Evolutionary conservation across 2,888 invertebrate genomes (phyloP).

Genomic region (Macrophya annulata): DNA sequence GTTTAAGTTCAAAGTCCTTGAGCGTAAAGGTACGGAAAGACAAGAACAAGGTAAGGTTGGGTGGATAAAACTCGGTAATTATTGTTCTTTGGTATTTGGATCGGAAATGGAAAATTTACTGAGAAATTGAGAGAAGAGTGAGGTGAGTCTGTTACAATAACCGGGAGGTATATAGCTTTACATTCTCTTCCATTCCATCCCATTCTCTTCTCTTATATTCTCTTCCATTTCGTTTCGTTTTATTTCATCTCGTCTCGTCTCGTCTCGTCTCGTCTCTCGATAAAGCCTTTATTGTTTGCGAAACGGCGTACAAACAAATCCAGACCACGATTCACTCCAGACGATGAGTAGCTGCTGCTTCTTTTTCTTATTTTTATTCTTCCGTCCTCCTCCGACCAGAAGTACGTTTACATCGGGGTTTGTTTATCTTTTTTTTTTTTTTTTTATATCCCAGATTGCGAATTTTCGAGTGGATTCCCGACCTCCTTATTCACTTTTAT

Average conservation of each 20-base stretch:
- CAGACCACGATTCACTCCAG: conserved; percentile 51
- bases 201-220: conserved; percentile 7
- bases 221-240: conserved; percentile 39
- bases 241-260: conserved; percentile 14
- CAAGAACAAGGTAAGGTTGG: neutral
- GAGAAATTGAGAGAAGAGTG: conserved; percentile 12
- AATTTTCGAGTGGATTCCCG: neutral
- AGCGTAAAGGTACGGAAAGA: neutral
- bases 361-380: neutral
- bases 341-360: conserved; percentile 47
- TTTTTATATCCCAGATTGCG: neutral
- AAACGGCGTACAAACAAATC: conserved; percentile 53
- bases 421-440: neutral
- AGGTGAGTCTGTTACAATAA: conserved; percentile 33
- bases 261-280: conserved; percentile 41
- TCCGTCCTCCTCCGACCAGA: neutral
- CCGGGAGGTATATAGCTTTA: neutral
- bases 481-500: neutral
- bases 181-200: neutral
- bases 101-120: conserved; percentile 25
- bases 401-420: neutral
- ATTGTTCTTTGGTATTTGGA: neutral
- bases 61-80: neutral
- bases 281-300: conserved; percentile 53
- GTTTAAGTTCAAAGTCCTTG: conserved; percentile 14